Evolutionary conservation across 2,113 vertebrate genomes (phyloP).

Genomic region (Charina bottae): DNA sequence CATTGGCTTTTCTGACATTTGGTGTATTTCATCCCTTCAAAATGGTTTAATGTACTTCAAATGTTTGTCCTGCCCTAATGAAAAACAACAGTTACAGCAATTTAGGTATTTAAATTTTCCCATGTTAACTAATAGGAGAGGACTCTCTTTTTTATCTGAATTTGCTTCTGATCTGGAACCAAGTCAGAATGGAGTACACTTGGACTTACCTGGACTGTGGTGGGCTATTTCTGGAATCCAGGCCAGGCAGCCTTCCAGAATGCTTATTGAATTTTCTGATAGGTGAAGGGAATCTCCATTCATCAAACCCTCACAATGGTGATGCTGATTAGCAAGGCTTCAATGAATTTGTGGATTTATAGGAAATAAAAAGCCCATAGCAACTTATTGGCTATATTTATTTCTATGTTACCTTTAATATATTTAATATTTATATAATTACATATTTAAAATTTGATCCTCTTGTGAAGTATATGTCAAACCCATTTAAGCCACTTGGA

Average conservation of each 20-base stretch:
- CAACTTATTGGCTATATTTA: not conserved
- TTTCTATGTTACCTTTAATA: not conserved
- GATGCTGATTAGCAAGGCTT: not conserved
- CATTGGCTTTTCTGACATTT: not conserved
- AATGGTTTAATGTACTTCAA: not conserved
- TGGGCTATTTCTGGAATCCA: not conserved
- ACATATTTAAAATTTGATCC: not conserved
- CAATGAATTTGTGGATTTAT: constrained; percentile 1
- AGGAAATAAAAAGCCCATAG: not conserved
- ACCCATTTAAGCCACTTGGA: not conserved
- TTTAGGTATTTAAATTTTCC: not conserved
- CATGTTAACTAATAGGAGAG: not conserved
- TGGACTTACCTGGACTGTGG: not conserved
- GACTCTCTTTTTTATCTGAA: not conserved
- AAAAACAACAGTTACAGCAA: not conserved
- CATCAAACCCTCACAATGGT: not conserved
- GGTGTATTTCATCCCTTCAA: not conserved
- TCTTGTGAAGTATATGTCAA: not conserved
- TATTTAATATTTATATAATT: not conserved
- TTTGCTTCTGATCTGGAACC: not conserved
- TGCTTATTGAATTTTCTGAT: not conserved
- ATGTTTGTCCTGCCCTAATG: not conserved
- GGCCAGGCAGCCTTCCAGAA: not conserved
- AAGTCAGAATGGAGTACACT: not conserved
- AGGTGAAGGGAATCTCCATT: not conserved